These are phyloP conservation scores for Potamarius usumacintae DNA, from an alignment of 2,113 vertebrate species.

Conservation along the genomic window DNA sequence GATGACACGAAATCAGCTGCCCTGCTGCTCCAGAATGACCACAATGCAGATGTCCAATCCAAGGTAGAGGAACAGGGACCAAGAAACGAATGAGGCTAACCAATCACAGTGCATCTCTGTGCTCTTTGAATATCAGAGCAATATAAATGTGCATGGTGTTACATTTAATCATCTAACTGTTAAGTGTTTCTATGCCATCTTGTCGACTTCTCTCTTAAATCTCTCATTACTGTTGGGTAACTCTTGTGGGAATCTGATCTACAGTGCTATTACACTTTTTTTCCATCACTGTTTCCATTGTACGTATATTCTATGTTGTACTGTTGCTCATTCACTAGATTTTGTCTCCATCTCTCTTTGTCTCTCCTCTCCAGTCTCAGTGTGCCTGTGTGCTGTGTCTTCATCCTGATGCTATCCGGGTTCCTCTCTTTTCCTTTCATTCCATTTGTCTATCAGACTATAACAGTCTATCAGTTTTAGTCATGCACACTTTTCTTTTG, in stretches of 20 bases:
- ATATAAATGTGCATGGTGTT: not conserved
- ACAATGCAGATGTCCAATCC: conserved; percentile 96
- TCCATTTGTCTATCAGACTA: conserved; percentile 32
- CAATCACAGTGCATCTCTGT: conserved; percentile 30
- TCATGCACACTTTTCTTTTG: conserved; percentile 4
- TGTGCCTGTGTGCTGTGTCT: conserved; percentile 62
- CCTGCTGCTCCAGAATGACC: conserved; percentile 94
- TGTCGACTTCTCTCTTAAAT: conserved; percentile 10
- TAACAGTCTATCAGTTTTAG: conserved; percentile 1
- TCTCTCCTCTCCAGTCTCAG: conserved; percentile 60
- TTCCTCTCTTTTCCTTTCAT: conserved; percentile 61
- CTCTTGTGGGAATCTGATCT: not conserved
- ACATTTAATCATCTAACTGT: conserved; percentile 16
- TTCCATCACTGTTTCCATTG: conserved; percentile 10
- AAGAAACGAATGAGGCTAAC: not conserved
- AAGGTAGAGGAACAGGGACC: conserved; percentile 76
- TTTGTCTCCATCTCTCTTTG: conserved; percentile 48
- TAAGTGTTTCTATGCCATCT: conserved; percentile 16
- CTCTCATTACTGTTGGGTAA: conserved; percentile 27
- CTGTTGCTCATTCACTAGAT: conserved; percentile 45
- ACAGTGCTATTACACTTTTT: not conserved
- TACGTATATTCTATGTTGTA: conserved; percentile 31
- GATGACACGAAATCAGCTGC: conserved; percentile 97
- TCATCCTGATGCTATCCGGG: conserved; percentile 62
- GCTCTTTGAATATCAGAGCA: not conserved